Conservation (phyloP, 2,113 vertebrate genomes). For the Willisornis vidua region DNA sequence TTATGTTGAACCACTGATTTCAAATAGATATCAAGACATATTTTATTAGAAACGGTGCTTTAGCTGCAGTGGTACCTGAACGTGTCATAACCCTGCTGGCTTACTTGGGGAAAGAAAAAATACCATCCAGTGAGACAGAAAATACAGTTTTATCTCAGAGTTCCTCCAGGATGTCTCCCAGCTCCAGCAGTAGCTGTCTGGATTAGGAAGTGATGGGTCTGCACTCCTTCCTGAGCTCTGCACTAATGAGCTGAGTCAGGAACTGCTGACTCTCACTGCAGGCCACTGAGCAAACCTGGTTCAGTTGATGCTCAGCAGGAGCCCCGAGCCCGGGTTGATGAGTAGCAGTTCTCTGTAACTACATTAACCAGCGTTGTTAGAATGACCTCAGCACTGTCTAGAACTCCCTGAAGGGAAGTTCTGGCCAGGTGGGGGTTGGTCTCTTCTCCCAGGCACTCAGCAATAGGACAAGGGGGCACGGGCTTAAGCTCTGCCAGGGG, state of each 20-base stretch:
- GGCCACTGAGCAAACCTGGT: background rate
- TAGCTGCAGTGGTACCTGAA: background rate
- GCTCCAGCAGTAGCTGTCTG: background rate
- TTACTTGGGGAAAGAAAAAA: background rate
- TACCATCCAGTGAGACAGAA: background rate
- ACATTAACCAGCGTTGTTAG: rapidly evolving
- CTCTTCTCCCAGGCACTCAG: too few relatives aligned
- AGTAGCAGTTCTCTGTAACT: background rate
- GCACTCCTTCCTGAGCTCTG: background rate
- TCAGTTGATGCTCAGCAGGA: background rate
- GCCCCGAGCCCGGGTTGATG: background rate
- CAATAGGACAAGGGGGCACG: too few relatives aligned
- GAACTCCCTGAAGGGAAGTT: too few relatives aligned
- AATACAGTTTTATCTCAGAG: rapidly evolving
- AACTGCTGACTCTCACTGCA: background rate
- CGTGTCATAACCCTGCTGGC: background rate
- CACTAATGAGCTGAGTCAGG: background rate
- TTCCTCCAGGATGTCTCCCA: background rate
- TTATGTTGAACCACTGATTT: background rate
- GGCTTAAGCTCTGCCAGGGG: too few relatives aligned
- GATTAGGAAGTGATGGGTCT: background rate
- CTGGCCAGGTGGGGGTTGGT: too few relatives aligned
- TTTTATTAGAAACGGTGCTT: background rate
- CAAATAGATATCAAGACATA: background rate
- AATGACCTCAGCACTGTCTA: too few relatives aligned